phyloP scores from a whole-genome alignment of 2,888 invertebrate genomes.

The Netelia virgata region DNA sequence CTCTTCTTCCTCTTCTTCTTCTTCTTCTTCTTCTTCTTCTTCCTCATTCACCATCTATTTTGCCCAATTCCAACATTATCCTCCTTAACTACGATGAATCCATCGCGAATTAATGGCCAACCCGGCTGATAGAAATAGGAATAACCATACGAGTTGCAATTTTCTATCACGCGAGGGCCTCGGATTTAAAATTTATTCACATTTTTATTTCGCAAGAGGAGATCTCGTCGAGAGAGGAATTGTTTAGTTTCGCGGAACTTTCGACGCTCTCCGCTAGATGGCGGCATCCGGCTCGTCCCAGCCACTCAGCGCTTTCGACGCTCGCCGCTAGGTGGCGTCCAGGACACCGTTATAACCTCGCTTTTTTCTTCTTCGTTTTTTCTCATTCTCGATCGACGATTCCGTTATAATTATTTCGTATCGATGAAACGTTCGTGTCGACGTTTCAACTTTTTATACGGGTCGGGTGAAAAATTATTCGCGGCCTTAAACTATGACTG shows the following conservation, averaged over 20 bases:
- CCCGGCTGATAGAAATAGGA: not conserved
- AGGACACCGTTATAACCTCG: too few relatives aligned
- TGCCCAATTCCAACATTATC: conserved; percentile 37
- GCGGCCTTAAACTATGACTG: conserved; percentile 27
- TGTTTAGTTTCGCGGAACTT: not conserved
- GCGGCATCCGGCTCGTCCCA: too few relatives aligned
- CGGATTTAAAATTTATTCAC: not conserved
- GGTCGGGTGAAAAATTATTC: not conserved
- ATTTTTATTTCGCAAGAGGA: not conserved
- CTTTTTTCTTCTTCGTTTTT: too few relatives aligned
- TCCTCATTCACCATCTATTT: not conserved
- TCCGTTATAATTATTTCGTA: not conserved
- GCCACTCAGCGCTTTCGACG: too few relatives aligned
- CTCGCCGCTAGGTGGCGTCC: too few relatives aligned
- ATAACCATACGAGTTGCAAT: not conserved
- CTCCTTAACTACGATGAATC: not conserved
- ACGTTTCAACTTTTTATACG: not conserved
- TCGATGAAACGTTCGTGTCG: not conserved
- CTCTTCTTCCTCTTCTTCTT: too few relatives aligned
- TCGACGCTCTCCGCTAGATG: too few relatives aligned
- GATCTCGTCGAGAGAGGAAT: not conserved
- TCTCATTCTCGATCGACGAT: too few relatives aligned
- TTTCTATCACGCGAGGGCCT: too few relatives aligned
- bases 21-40: too few relatives aligned
- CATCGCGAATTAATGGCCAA: not conserved